Base-by-base conservation (phyloP, 2,888 invertebrate genomes). In the Cartodere bifasciata region DNA sequence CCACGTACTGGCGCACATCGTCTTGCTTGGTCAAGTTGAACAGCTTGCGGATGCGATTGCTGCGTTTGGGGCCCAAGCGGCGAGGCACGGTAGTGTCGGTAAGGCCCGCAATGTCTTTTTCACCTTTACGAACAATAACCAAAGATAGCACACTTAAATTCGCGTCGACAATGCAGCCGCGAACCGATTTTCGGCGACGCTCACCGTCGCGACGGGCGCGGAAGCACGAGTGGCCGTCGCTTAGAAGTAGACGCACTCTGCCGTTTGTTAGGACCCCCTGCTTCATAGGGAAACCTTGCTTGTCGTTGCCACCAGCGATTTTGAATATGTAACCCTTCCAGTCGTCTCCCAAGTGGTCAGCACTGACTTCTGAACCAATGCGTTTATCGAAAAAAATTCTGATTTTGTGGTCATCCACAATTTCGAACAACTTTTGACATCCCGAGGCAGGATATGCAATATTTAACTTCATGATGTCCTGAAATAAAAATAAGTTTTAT, bases 271-370 rank as follows among this genome's bases (percentile, higher is more conserved):
- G 71, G 32, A 97, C 86, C 62, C 95, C 95, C 66, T 97, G 95
- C 63, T 95, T 97, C 97, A 97, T 97, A 37, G 97, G 95, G 64
- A 97, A 97, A 39, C 97, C 97, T 66, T 97, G 95, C 64, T 97
- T 97, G 71, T 97, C 97, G 62, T 97, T 97, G 45, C 97, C 97
- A 47, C 97, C 95, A 44, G 91, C 75, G 47, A 97, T 80, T 41
- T 91, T 81, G 36, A 97, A 75, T 23, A 94, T 74, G 53, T 97
- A 97, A 30, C 95, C 95, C 64, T 92, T 94, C 94, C 95, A 98
- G 67, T 97, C 95, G 58, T 94, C 91, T 28, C 97, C 95, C 70
- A 46, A 77, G 67, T 77, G 68, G 57, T 94, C 94, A 31, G 85
- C 92, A 49, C 84, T 80, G 6, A 98, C 84, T 64, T 95, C 90